Conservation (phyloP, 2,113 vertebrate genomes). For the Pantherophis guttatus region DNA sequence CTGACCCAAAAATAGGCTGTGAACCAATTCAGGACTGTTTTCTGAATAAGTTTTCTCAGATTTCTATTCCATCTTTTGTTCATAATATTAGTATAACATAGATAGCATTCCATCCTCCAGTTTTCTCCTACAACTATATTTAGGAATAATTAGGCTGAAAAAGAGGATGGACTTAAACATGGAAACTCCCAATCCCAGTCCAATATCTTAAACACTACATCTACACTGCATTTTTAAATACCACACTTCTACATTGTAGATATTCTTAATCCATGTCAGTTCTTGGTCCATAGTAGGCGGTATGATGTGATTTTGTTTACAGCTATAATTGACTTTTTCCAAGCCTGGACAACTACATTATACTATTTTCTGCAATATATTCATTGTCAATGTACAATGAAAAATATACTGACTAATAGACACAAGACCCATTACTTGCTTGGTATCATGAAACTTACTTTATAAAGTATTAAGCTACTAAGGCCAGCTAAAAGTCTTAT, state of each 20-base stretch:
- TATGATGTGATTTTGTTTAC: neutral
- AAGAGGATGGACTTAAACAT: neutral
- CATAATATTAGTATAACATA: neutral
- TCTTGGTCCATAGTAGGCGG: neutral
- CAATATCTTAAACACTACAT: neutral
- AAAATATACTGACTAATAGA: neutral
- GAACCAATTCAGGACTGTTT: neutral
- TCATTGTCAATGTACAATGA: neutral
- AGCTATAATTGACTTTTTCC: neutral
- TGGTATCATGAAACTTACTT: neutral
- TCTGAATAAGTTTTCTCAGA: neutral
- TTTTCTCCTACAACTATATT: neutral
- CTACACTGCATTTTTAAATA: neutral
- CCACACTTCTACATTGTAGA: neutral
- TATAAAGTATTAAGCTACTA: neutral
- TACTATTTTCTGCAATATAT: neutral
- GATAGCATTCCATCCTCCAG: neutral
- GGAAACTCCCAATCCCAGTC: neutral
- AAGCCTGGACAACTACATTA: neutral
- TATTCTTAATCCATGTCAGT: neutral
- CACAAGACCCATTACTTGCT: neutral
- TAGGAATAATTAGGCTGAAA: neutral
- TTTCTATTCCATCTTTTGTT: neutral
- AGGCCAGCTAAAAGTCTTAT: neutral
- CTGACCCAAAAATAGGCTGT: constrained; percentile 19